Percentiles rank a stretch among this genome's conserved stretches.
These are phyloP conservation scores for Solea senegalensis DNA, from an alignment of 2,113 vertebrate species.

Conservation along the genomic window DNA sequence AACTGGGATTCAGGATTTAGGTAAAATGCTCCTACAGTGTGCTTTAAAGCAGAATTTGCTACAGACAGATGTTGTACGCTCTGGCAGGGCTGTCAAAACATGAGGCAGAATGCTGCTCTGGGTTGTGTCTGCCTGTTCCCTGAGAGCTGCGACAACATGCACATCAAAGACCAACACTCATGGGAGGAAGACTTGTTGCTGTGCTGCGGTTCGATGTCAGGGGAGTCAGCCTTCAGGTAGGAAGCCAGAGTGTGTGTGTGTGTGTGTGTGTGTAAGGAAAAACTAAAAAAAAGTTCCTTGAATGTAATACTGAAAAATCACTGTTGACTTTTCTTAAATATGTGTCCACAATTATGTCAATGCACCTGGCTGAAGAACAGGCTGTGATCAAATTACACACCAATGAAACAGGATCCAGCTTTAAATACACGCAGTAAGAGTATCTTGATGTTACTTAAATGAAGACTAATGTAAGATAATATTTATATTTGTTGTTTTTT, in stretches of 20 bases:
- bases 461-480: too few species aligned
- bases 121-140: constrained; percentile 38
- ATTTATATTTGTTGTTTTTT: too few species aligned
- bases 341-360: constrained; percentile 43
- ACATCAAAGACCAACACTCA: constrained; percentile 50
- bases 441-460: too few species aligned
- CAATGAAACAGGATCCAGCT: too few species aligned
- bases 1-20: constrained; percentile 10
- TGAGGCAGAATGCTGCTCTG: constrained; percentile 42
- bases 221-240: constrained; percentile 43
- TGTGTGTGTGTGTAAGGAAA: background rate
- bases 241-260: constrained; percentile 10
- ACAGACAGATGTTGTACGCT: constrained; percentile 30
- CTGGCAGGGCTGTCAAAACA: constrained; percentile 50
- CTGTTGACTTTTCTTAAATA: constrained; percentile 40
- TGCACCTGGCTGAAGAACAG: constrained; percentile 33
- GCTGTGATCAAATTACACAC: background rate
- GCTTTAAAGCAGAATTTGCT: constrained; percentile 26
- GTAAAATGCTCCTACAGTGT: constrained; percentile 5
- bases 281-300: constrained; percentile 49
- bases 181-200: constrained; percentile 30
- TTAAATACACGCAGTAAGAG: too few species aligned
- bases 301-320: constrained; percentile 31
- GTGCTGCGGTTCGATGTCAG: constrained; percentile 34
- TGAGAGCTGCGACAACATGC: constrained; percentile 38